Base-by-base conservation (phyloP, 2,888 invertebrate genomes). In the Micoletzkya japonica region DNA sequence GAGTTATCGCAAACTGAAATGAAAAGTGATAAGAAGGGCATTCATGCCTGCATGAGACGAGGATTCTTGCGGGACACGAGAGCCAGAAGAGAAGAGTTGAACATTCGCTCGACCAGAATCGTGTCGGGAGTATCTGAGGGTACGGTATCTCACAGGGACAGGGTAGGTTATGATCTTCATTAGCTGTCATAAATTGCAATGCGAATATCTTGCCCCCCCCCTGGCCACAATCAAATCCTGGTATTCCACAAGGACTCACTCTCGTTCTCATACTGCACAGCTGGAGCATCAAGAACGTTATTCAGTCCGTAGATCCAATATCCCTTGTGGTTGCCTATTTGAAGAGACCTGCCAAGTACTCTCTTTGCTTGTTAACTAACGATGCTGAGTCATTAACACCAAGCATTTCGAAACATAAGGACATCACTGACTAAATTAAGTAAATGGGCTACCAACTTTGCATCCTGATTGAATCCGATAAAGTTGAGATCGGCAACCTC, bases 381-480 rank as follows among this genome's bases (percentile, higher is more conserved):
- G 39, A 10, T 10, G 17, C 17, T 17, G 39, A 39, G 39, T 17
- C 17, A 10, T 7, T 17, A 39, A 7, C 39, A 39, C 17, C 39
- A 39, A 39, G 7, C 17, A 39, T 17, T 39, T 10, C 17, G 39
- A 39, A 50, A 52, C 52, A 52, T 6, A n/a, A n/a, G 24, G 57
- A n/a, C 4, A 56, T 28, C 14, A 56, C 17, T 28, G 28, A 30
- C 39, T 32, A 6, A 52, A n/a, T 52, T n/a, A 17, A 63, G 20
- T 26, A 28, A 67, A 24, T n/a, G n/a, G 20, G 17, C 52, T 76
- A 91, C 94, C 93, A 92, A 95, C 95, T 95, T 92, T 90, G 91
- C 92, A 88, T 96, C 95, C 88, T 96, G 95, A 88, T 96, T 96
- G 87, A 96, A 96, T 89, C 94, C 94, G 84, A 95, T 94, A 88